phyloP scores from a whole-genome alignment of 2,888 invertebrate genomes.

The Eilema sororculum region DNA sequence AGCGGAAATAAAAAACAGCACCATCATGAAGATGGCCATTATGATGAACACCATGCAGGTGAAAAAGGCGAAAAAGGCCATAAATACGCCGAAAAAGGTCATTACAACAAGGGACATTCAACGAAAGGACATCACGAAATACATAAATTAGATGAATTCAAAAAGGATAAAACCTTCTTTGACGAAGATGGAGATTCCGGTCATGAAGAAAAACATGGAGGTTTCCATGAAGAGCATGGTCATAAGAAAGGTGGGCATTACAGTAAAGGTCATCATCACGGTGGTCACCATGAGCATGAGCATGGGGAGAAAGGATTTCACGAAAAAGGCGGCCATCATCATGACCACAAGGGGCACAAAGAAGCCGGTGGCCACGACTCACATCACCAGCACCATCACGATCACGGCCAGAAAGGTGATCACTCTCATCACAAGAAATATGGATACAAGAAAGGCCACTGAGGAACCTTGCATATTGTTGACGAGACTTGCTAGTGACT shows the following conservation, averaged over 20 bases:
- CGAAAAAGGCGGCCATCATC: slow-evolving; percentile 93
- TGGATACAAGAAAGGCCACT: slow-evolving; percentile 88
- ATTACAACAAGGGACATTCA: slow-evolving; percentile 94
- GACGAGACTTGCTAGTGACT: slow-evolving; percentile 41
- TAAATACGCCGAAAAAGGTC: slow-evolving; percentile 90
- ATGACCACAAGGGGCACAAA: slow-evolving; percentile 93
- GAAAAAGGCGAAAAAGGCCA: slow-evolving; percentile 90
- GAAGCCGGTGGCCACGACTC: slow-evolving; percentile 92
- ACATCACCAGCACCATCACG: slow-evolving; percentile 91
- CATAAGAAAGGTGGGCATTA: slow-evolving; percentile 94
- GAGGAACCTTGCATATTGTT: slow-evolving; percentile 34
- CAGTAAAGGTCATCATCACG: slow-evolving; percentile 93
- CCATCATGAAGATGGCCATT: slow-evolving; percentile 89
- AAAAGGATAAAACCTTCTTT: slow-evolving; percentile 95
- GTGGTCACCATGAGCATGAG: slow-evolving; percentile 91
- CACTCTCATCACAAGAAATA: slow-evolving; percentile 93
- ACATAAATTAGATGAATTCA: slow-evolving; percentile 94
- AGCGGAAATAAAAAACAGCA: slow-evolving; percentile 89
- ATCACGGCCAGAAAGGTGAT: slow-evolving; percentile 93
- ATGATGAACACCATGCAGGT: slow-evolving; percentile 88
- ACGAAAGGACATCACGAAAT: slow-evolving; percentile 95
- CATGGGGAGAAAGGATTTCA: slow-evolving; percentile 93
- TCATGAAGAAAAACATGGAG: slow-evolving; percentile 93
- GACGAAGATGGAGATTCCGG: slow-evolving; percentile 94
- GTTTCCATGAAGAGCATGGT: slow-evolving; percentile 92